A percentile compares a stretch with the other conserved stretches of the same genome.
Evolutionary conservation across 53 echinoderm and acorn worm genomes (phyloP).

Genomic region (Arbacia lixula): DNA sequence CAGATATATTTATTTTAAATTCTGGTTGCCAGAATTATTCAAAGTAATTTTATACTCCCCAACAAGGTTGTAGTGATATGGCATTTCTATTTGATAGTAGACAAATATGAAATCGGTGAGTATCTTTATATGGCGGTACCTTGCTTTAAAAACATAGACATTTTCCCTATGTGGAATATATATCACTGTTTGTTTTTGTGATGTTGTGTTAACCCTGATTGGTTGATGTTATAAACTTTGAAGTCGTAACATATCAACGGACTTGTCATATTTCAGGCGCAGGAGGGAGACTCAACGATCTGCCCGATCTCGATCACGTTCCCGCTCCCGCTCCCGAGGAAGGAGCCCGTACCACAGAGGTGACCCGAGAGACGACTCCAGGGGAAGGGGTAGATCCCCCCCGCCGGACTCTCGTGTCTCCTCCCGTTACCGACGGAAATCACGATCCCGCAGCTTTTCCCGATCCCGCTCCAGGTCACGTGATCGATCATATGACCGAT

Average conservation of each 20-base stretch:
- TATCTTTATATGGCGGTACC: too few species aligned
- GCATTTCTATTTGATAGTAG: too few species aligned
- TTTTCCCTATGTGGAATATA: too few species aligned
- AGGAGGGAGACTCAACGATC: slow-evolving; percentile 39
- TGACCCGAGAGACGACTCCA: background rate
- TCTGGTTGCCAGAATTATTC: too few species aligned
- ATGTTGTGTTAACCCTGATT: too few species aligned
- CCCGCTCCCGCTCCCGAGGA: slow-evolving; percentile 53
- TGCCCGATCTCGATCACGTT: slow-evolving; percentile 47
- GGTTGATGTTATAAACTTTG: background rate
- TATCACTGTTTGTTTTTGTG: too few species aligned
- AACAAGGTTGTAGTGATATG: too few species aligned
- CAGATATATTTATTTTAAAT: too few species aligned
- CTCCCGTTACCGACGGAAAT: slow-evolving; percentile 53
- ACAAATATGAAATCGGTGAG: too few species aligned
- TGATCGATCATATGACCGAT: background rate
- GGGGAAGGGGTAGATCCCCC: slow-evolving; percentile 29
- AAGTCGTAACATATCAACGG: background rate
- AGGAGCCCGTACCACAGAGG: background rate
- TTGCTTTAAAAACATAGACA: too few species aligned
- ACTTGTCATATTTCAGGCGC: slow-evolving; percentile 13
- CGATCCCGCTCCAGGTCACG: slow-evolving; percentile 69
- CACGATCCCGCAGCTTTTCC: slow-evolving; percentile 64
- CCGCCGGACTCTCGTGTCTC: slow-evolving; percentile 24
- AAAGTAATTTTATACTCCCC: too few species aligned